Base-by-base conservation (phyloP, 2,113 vertebrate species). In the Gopherus evgoodei region DNA sequence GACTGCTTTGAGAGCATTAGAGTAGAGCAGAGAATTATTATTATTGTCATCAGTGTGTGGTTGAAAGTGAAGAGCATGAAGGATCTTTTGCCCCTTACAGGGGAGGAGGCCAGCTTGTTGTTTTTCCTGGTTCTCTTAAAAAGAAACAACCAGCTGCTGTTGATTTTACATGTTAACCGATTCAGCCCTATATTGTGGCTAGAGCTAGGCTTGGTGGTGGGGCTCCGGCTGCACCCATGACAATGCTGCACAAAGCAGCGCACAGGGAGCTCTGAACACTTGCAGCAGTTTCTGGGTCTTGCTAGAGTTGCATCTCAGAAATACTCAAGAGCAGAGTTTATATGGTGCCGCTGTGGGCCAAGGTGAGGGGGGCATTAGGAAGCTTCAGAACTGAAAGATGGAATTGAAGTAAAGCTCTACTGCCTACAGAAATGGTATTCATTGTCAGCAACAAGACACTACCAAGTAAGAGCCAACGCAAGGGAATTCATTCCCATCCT, bases 21-120 rank as follows among this genome's bases (percentile, higher is more conserved):
- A 88, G 89, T 88, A 92, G 95, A 53, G 57, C 89, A 94, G 47
- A 69, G 78, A 76, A 25, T 25, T 69, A 6, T 8, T 11, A 0
- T 4, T 44, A 65, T 19, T 6, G 2, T 38, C 6, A 1, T 78
- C 22, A 13, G 24, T 78, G 56, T 0, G 75, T 81, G 94, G 94
- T 59, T 95, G 96, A 90, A 97, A 96, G 94, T 69, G 93, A 95
- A 93, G 97, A 90, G 93, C 82, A 80, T 85, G 81, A 83, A 85
- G 86, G 35, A 89, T 86, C 88, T 90, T 93, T 94, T 92, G 95
- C 79, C 54, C 90, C 65, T 12, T 14, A 65, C 0, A 24, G 84
- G 88, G 76, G 90, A 57, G 88, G 79, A 88, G 91, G 65, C 31
- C 27, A 13, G 81, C 94, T 27, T 83, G 90, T 91, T 94, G 84